These are phyloP conservation scores for Tetrapedia diversipes DNA, from an alignment of 2,888 invertebrate genomes.

Conservation along the genomic window DNA sequence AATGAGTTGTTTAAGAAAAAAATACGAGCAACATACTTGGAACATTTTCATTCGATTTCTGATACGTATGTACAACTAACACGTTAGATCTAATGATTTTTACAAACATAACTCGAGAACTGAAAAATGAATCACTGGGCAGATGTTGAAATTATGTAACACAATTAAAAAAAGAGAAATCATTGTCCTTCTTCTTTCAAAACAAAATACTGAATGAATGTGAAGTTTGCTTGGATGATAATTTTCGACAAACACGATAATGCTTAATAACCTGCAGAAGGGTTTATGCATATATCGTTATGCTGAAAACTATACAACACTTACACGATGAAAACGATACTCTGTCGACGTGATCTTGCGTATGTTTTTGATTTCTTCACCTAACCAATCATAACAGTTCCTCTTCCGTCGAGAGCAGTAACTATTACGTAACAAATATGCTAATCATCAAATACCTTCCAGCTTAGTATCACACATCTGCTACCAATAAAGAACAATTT, in stretches of 20 bases:
- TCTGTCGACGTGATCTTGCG: background rate
- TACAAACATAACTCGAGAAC: background rate
- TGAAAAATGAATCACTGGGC: slow-evolving; percentile 22
- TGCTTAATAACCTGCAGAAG: background rate
- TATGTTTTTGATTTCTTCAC: background rate
- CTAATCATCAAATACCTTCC: background rate
- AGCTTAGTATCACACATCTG: background rate
- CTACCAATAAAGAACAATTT: background rate
- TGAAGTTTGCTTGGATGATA: background rate
- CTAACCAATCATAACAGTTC: slow-evolving; percentile 5
- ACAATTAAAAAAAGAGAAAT: background rate
- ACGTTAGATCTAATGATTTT: background rate
- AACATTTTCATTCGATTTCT: slow-evolving; percentile 17
- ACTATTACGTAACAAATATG: slow-evolving; percentile 20
- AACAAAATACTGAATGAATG: background rate
- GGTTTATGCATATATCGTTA: background rate
- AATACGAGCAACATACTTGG: background rate
- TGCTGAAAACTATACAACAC: background rate
- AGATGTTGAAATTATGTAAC: slow-evolving; percentile 10
- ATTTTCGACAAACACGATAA: background rate
- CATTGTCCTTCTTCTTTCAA: background rate
- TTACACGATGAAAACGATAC: slow-evolving; percentile 10
- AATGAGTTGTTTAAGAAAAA: background rate
- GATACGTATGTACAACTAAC: slow-evolving; percentile 20
- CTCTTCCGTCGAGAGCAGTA: slow-evolving; percentile 46